Evolutionary conservation across 2,888 invertebrate species (phyloP).

Genomic region (Drosophila sordidapex): DNA sequence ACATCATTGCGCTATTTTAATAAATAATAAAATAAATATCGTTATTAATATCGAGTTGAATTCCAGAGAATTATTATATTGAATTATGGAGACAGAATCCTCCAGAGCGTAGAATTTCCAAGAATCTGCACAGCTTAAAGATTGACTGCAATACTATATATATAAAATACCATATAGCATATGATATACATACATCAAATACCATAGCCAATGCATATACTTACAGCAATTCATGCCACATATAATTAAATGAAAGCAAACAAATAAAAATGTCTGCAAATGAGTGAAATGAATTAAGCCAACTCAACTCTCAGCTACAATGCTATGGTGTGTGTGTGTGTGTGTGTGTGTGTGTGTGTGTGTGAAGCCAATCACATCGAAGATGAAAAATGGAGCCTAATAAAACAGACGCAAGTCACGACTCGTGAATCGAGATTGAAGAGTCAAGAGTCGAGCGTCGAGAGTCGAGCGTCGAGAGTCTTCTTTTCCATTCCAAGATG

Average conservation of each 20-base stretch:
- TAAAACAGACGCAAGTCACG: slow-evolving; percentile 21
- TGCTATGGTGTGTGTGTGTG: neutral
- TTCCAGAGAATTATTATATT: too few species aligned
- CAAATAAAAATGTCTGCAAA: neutral
- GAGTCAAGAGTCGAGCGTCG: neutral
- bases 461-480: neutral
- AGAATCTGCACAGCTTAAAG: neutral
- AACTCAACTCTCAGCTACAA: neutral
- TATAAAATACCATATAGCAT: neutral
- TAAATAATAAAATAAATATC: too few species aligned
- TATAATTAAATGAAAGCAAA: neutral
- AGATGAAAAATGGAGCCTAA: slow-evolving; percentile 47
- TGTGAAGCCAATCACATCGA: slow-evolving; percentile 38
- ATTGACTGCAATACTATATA: neutral
- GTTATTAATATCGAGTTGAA: neutral
- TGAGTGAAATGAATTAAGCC: slow-evolving; percentile 4
- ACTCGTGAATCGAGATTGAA: neutral
- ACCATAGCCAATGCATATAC: neutral
- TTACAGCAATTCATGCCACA: neutral
- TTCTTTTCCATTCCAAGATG: slow-evolving; percentile 33
- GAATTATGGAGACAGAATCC: neutral
- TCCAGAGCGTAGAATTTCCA: neutral
- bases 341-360: neutral
- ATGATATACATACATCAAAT: neutral
- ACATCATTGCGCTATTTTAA: too few species aligned